Conservation (phyloP, 2,888 invertebrate species). For the Tiliacea citrago region DNA sequence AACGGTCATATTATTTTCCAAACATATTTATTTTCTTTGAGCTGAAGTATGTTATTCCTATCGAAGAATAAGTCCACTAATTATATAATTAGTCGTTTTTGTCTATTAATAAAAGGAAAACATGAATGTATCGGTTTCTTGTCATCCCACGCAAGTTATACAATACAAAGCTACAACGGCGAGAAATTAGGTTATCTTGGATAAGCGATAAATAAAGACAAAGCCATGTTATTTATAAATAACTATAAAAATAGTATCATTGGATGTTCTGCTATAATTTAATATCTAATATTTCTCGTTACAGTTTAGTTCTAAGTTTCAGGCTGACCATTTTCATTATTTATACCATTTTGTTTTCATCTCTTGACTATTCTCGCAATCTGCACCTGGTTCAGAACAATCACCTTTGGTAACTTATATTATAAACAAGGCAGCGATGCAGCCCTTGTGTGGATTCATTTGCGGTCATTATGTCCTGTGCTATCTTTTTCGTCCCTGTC, state of each 20-base stretch:
- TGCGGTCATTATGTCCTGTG: background rate
- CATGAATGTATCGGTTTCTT: constrained; percentile 18
- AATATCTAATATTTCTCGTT: background rate
- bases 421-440: background rate
- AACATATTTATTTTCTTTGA: background rate
- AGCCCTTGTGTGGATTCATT: background rate
- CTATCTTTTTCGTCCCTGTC: background rate
- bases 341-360: background rate
- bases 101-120: constrained; percentile 18
- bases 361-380: background rate
- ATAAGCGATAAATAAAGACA: constrained; percentile 1
- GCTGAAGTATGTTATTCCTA: background rate
- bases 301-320: constrained; percentile 3
- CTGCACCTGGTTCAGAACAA: background rate
- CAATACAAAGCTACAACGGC: constrained; percentile 9
- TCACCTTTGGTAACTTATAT: background rate
- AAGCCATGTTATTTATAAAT: constrained; percentile 9
- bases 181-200: constrained; percentile 19
- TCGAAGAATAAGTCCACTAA: constrained; percentile 3
- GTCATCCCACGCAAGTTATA: constrained; percentile 29
- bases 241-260: constrained; percentile 7
- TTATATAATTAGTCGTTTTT: constrained; percentile 1
- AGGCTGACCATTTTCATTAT: background rate
- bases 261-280: background rate
- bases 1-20: constrained; percentile 5